Percentiles rank a stretch among this genome's conserved stretches.
Evolutionary conservation across 2,113 vertebrate genomes (phyloP).

Genomic region (Brachionichthys hirsutus): DNA sequence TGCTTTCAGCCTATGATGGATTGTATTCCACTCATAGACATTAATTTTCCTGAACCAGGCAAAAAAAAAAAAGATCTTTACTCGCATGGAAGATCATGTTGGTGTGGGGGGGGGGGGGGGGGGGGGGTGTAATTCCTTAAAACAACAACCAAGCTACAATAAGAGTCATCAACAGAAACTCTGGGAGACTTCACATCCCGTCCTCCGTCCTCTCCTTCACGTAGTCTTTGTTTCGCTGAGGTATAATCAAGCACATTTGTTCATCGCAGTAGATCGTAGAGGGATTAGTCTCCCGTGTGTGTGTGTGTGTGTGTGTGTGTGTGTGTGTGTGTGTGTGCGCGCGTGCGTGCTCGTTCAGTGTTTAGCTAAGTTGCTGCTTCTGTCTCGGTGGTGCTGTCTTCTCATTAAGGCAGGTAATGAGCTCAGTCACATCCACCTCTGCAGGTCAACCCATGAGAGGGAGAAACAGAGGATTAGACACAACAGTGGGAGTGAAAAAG

Average conservation of each 20-base stretch:
- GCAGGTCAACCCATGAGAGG: conserved; percentile 70
- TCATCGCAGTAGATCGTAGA: conserved; percentile 54
- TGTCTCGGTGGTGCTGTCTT: conserved; percentile 71
- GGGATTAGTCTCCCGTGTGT: conserved; percentile 44
- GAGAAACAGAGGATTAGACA: conserved; percentile 50
- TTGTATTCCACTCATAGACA: conserved; percentile 80
- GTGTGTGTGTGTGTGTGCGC: conserved; percentile 19
- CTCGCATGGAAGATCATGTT: conserved; percentile 75
- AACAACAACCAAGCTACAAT: conserved; percentile 72
- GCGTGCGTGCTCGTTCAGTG: conserved; percentile 28
- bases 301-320: no score
- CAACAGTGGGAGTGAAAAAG: conserved; percentile 49
- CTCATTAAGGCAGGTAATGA: conserved; percentile 77
- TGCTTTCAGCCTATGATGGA: conserved; percentile 83
- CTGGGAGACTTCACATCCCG: conserved; percentile 41
- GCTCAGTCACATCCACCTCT: conserved; percentile 70
- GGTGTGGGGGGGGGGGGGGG: conserved; percentile 77
- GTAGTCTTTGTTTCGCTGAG: conserved; percentile 43
- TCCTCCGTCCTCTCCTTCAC: conserved; percentile 10
- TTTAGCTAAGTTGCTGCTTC: conserved; percentile 67
- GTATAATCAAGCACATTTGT: conserved; percentile 59
- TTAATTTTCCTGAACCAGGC: conserved; percentile 83
- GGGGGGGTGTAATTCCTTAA: conserved; percentile 77
- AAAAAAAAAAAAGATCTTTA: conserved; percentile 71
- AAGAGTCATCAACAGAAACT: conserved; percentile 31